Percentiles rank a stretch among this genome's conserved stretches.
Evolutionary conservation across 1,140 invertebrate species (phyloP).

Genomic region (Scaptomyza graminum): DNA sequence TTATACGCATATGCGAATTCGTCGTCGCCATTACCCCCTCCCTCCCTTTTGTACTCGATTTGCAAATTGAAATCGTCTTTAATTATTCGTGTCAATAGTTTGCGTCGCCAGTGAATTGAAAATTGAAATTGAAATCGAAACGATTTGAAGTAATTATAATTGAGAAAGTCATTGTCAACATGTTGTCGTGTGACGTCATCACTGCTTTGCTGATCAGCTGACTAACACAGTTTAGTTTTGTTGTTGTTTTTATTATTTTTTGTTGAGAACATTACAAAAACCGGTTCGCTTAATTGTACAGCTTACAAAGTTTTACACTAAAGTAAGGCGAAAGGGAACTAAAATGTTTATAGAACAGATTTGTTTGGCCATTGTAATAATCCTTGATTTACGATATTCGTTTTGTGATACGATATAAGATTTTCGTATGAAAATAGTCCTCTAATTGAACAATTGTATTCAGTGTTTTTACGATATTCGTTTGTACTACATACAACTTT

Average conservation of each 20-base stretch:
- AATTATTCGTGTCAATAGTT: conserved; percentile 50
- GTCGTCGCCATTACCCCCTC: background rate
- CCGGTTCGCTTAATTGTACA: conserved; percentile 31
- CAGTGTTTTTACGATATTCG: too few relatives aligned
- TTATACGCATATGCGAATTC: conserved; percentile 49
- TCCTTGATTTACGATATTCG: too few relatives aligned
- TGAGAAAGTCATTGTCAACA: conserved; percentile 43
- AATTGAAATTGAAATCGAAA: conserved; percentile 7
- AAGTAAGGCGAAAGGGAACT: background rate
- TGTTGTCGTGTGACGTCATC: conserved; percentile 45
- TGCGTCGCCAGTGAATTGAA: conserved; percentile 5
- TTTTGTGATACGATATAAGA: too few relatives aligned
- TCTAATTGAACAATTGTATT: too few relatives aligned
- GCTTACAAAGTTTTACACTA: background rate
- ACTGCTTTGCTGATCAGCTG: conserved; percentile 36
- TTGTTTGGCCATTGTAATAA: too few relatives aligned
- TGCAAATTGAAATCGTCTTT: conserved; percentile 48
- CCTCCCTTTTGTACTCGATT: background rate
- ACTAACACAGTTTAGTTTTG: conserved; percentile 2
- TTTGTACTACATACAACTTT: too few relatives aligned
- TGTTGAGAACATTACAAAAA: conserved; percentile 35
- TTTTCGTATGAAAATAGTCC: too few relatives aligned
- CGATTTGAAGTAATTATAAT: conserved; percentile 20
- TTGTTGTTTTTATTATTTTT: conserved; percentile 6
- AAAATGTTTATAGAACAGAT: too few relatives aligned